Evolutionary conservation across 2,888 invertebrate species (phyloP), one percentile per base, ranked within the genome.

Genomic region (Chrysolina americana): DNA sequence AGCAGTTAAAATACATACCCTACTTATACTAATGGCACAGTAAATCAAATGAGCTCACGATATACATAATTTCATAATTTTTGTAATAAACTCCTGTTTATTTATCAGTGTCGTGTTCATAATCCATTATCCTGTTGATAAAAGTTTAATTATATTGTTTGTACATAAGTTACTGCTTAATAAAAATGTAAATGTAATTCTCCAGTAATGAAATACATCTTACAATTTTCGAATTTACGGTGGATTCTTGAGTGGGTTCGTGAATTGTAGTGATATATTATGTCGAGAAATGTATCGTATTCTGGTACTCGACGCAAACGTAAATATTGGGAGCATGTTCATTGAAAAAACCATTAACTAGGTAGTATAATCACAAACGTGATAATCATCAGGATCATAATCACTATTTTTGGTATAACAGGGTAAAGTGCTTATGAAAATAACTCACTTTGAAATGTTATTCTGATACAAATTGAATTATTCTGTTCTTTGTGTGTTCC

Each of bases 71-170:
- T 70, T 65, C 44, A 56, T 41, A 71, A 69, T 74, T 70, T 74
- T 63, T 74, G 44, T 64, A 68, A 68, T 74, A 74, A 64, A 53
- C 64, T 71, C 74, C 64, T 64, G 71, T 74, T 74, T 68, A 74
- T 68, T 76, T 76, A 70, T 65, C 65, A 65, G 48, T 76, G 36
- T 73, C 76, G 76, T 76, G 76, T 76, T 68, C 53, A 63, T 72
- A 73, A 76, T 76, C 76, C 76, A 76, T 76, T 76, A 76, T 70
- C 68, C 73, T 70, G 28, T 73, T 70, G 73, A 76, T 76, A 73
- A 73, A 66, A 70, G 75, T 80, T 78, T 80, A 80, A 80, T 80
- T 79, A 80, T 76, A 80, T 75, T 78, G 78, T 79, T 78, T 77
- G 74, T 74, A 74, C 71, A 78, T 80, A 77, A 77, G 75, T 79